These are phyloP conservation scores for Propithecus deckenii DNA, from an alignment of 2,797 vertebrate genomes.

Conservation along the genomic window DNA sequence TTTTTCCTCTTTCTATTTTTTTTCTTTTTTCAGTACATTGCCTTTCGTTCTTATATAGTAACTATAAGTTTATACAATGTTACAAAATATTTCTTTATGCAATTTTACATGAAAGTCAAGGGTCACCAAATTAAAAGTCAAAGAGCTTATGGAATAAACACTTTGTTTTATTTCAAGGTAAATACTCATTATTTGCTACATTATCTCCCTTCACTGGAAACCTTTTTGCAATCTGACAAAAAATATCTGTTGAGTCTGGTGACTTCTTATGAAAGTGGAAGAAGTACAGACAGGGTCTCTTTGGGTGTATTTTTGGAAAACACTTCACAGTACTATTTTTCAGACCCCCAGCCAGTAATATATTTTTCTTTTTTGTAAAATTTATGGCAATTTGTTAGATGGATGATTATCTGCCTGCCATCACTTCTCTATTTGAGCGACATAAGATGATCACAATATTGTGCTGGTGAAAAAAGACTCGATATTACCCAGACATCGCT, in stretches of 20 bases:
- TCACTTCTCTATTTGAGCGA: neutral
- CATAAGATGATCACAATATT: neutral
- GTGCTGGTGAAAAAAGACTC: neutral
- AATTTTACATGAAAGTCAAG: neutral
- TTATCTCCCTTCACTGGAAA: neutral
- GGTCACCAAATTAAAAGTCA: neutral
- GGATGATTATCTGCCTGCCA: neutral
- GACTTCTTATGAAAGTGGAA: neutral
- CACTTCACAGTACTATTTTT: neutral
- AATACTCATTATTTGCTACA: neutral
- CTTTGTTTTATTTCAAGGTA: neutral
- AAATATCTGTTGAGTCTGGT: neutral
- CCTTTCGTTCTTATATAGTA: neutral
- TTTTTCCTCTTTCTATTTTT: neutral
- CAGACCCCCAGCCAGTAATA: neutral
- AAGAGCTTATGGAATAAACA: neutral
- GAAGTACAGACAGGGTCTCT: neutral
- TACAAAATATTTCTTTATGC: neutral
- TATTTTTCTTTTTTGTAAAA: neutral
- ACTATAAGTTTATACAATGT: neutral
- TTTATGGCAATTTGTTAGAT: neutral
- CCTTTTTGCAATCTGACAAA: neutral
- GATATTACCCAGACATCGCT: fast-evolving
- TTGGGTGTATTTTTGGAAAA: neutral
- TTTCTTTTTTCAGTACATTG: neutral